phyloP scores from a whole-genome alignment of 2,113 vertebrate species.

The Mohoua ochrocephala region DNA sequence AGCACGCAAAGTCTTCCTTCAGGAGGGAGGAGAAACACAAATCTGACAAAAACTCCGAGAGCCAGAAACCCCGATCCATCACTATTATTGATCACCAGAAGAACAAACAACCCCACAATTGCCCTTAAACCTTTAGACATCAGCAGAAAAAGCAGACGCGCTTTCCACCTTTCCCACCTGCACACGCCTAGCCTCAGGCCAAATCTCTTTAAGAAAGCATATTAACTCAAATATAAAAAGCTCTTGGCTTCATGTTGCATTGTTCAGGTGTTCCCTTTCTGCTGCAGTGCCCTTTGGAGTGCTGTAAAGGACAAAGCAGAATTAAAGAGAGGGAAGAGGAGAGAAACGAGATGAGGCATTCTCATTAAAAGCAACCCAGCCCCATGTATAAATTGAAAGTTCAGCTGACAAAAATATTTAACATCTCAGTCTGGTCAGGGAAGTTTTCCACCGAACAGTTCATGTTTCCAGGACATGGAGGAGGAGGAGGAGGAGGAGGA shows the following conservation, averaged over 20 bases:
- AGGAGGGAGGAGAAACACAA: not conserved
- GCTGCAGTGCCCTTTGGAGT: not conserved
- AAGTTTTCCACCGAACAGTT: not conserved
- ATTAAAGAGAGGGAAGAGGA: not conserved
- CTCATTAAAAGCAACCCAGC: not conserved
- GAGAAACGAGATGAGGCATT: not conserved
- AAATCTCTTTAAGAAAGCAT: not conserved
- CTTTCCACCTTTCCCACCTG: not conserved
- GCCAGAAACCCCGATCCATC: not conserved
- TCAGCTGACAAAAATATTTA: constrained; percentile 11
- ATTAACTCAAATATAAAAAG: not conserved
- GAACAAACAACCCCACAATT: not conserved
- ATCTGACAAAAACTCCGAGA: not conserved
- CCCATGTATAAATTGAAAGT: not conserved
- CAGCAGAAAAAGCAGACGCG: not conserved
- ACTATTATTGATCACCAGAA: not conserved
- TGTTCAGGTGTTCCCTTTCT: not conserved
- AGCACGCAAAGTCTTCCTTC: not conserved
- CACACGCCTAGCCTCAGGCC: not conserved
- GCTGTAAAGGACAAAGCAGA: not conserved
- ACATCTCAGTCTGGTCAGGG: not conserved
- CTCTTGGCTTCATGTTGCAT: not conserved
- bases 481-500: not conserved
- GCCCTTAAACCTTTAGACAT: not conserved
- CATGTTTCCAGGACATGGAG: not conserved